phyloP scores from a whole-genome alignment of 2,797 vertebrate species.

The Semotilus atromaculatus region DNA sequence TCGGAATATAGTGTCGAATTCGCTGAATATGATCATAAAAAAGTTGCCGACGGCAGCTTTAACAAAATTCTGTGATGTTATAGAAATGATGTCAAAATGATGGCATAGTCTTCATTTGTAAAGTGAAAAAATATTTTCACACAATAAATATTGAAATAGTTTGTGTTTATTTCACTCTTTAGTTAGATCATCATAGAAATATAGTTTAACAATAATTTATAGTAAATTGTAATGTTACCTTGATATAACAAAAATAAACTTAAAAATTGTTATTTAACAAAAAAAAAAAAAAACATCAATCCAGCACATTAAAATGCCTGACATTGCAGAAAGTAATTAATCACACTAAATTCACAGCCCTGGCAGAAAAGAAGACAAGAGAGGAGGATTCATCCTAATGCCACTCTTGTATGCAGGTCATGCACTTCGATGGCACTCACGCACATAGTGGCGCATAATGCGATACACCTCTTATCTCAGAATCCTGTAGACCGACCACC shows the following conservation, averaged over 20 bases:
- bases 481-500: constrained; percentile 2
- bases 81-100: too few relatives aligned
- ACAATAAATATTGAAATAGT: too few relatives aligned
- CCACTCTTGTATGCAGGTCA: constrained; percentile 22
- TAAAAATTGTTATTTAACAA: background rate
- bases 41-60: too few relatives aligned
- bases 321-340: background rate
- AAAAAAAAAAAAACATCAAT: background rate
- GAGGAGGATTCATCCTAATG: constrained; percentile 16
- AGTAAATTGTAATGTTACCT: background rate
- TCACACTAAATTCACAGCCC: background rate
- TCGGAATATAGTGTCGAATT: too few relatives aligned
- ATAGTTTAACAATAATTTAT: background rate
- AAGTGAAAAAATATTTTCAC: too few relatives aligned
- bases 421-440: constrained; percentile 36
- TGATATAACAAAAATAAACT: background rate
- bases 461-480: background rate
- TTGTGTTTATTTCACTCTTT: background rate
- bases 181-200: background rate
- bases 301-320: background rate
- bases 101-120: too few relatives aligned
- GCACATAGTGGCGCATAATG: constrained; percentile 34
- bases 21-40: too few relatives aligned
- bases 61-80: too few relatives aligned
- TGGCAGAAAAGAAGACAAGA: background rate